Conservation (phyloP, 2,113 vertebrate species). For the Tor tambroides region DNA sequence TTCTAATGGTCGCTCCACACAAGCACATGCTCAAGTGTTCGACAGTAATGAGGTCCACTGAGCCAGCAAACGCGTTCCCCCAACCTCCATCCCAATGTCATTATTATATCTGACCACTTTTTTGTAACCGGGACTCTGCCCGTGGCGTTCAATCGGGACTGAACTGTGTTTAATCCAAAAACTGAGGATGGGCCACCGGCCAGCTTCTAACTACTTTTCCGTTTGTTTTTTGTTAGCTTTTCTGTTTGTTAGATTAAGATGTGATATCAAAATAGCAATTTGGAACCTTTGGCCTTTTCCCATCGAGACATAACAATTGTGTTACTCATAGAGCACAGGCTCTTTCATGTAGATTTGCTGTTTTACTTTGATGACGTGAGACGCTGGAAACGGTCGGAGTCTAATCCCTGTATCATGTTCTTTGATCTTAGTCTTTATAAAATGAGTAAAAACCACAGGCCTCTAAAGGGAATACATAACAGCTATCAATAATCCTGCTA, state of each 20-base stretch:
- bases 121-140: not conserved
- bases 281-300: not conserved
- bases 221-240: not conserved
- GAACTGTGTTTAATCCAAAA: not conserved
- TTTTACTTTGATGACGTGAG: conserved; percentile 17
- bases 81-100: conserved; percentile 27
- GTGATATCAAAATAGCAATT: not conserved
- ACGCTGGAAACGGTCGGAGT: not conserved
- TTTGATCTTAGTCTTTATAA: conserved; percentile 37
- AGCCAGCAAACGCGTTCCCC: conserved; percentile 13
- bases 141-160: not conserved
- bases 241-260: conserved; percentile 7
- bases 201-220: not conserved
- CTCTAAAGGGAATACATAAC: not conserved
- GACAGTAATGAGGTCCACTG: conserved; percentile 61
- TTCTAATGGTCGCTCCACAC: conserved; percentile 51
- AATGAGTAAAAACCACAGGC: not conserved
- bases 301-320: not conserved
- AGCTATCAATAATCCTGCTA: not conserved
- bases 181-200: not conserved
- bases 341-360: conserved; percentile 4
- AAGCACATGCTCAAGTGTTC: conserved; percentile 53
- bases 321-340: not conserved
- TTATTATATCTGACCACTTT: conserved; percentile 16
- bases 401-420: not conserved